A percentile compares a stretch with the other conserved stretches of the same genome.
Evolutionary conservation across 2,113 vertebrate genomes (phyloP).

Genomic region (Solenodon paradoxus): DNA sequence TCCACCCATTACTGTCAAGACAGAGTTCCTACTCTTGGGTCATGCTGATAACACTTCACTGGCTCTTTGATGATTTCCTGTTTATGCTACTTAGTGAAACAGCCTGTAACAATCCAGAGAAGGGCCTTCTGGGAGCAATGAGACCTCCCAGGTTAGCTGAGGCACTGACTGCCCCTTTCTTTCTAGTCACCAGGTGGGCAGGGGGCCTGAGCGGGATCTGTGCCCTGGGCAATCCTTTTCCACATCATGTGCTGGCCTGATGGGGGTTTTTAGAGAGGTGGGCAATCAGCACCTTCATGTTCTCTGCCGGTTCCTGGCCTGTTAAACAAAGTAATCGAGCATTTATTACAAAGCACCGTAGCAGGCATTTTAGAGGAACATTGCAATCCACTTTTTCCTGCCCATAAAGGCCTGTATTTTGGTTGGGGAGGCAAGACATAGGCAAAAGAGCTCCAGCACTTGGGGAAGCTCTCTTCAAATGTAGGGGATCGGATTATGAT

Average conservation of each 20-base stretch:
- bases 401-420: background rate
- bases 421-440: background rate
- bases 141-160: background rate
- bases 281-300: background rate
- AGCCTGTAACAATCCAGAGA: background rate
- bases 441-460: background rate
- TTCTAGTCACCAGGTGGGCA: background rate
- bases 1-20: background rate
- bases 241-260: background rate
- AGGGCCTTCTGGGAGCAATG: background rate
- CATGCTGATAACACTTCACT: background rate
- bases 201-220: background rate
- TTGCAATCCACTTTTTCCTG: background rate
- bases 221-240: background rate
- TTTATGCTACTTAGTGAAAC: background rate
- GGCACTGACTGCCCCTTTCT: background rate
- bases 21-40: slow-evolving; percentile 21
- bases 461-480: background rate
- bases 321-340: background rate
- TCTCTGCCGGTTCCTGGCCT: background rate
- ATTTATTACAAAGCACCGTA: background rate
- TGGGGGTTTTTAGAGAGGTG: background rate
- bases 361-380: background rate
- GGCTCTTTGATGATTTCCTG: background rate
- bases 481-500: background rate